Percentiles rank a stretch among this genome's conserved stretches.
Evolutionary conservation across 2,797 vertebrate genomes (phyloP).

Genomic region (Gadopsis bispinosus): DNA sequence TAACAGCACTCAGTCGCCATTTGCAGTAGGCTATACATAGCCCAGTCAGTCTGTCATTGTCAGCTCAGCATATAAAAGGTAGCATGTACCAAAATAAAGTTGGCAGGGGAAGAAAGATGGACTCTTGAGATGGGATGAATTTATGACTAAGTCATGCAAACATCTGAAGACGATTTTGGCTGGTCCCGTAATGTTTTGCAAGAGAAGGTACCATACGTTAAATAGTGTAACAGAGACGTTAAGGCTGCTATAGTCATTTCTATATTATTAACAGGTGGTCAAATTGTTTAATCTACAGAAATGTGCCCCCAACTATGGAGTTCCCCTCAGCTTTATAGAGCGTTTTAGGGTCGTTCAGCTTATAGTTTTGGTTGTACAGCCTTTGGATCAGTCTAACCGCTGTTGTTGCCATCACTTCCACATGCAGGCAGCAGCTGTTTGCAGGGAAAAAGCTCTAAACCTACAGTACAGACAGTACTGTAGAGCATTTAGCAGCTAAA

Average conservation of each 20-base stretch:
- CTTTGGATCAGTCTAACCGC: too few species aligned
- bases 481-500: not conserved
- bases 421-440: too few species aligned
- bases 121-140: constrained; percentile 29
- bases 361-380: not conserved
- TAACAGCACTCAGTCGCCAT: constrained; percentile 20
- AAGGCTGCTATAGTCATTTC: not conserved
- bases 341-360: not conserved
- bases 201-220: not conserved
- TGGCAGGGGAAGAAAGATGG: constrained; percentile 38
- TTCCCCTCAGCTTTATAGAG: too few species aligned
- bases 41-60: constrained; percentile 62
- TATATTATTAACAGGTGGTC: not conserved
- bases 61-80: constrained; percentile 50
- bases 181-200: constrained; percentile 3
- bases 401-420: too few species aligned
- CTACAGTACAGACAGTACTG: too few species aligned
- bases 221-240: not conserved
- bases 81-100: constrained; percentile 53
- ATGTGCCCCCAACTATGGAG: too few species aligned
- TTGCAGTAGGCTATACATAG: constrained; percentile 52
- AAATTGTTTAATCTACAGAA: not conserved
- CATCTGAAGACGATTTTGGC: constrained; percentile 35
- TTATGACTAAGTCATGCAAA: constrained; percentile 10
- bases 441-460: too few species aligned